phyloP scores from a whole-genome alignment of 2,797 vertebrate species.

The Rallus crepitans region DNA sequence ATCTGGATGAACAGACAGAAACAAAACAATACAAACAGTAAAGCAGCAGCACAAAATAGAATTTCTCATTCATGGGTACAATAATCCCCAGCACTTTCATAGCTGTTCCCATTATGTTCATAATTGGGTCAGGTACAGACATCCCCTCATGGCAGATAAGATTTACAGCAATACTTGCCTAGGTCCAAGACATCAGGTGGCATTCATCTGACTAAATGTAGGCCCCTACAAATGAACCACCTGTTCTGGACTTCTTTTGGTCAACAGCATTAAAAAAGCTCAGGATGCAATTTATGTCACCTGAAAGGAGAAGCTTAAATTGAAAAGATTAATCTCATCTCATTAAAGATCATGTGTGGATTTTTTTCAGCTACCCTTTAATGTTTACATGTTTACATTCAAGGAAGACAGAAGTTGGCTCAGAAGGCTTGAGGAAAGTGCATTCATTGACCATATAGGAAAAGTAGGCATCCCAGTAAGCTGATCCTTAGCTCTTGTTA shows the following conservation, averaged over 20 bases:
- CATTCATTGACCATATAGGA: background rate
- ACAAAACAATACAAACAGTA: background rate
- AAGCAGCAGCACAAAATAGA: background rate
- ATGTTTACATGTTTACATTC: too few species aligned
- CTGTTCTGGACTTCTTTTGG: background rate
- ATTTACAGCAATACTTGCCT: background rate
- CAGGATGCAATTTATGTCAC: background rate
- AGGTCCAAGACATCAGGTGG: background rate
- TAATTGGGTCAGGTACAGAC: background rate
- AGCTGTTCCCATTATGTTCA: background rate
- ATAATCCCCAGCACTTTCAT: background rate
- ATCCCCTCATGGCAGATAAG: background rate
- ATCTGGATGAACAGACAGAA: slow-evolving; percentile 63
- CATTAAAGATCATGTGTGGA: background rate
- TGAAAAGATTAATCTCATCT: background rate
- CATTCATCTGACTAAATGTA: background rate
- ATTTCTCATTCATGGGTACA: background rate
- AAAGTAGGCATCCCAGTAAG: background rate
- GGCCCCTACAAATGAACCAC: background rate
- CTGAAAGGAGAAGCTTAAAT: background rate
- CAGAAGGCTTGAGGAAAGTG: background rate
- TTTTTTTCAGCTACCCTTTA: background rate
- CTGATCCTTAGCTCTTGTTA: background rate
- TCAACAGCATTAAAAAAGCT: background rate
- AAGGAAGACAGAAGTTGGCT: background rate